Conservation (phyloP, 1,140 invertebrate genomes). For the Polypedilum vanderplanki region DNA sequence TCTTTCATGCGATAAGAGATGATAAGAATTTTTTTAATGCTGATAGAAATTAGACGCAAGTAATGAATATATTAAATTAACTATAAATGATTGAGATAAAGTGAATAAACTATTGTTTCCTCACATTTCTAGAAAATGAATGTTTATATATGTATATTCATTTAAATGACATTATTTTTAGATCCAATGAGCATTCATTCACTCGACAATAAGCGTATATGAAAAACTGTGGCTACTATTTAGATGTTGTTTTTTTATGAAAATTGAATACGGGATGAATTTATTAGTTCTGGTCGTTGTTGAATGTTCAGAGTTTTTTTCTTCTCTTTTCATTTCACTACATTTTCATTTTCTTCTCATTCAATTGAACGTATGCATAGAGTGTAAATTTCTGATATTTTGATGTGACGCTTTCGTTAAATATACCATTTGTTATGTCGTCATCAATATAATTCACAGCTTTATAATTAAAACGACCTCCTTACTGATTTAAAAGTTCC, state of each 20-base stretch:
- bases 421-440: background rate
- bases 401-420: background rate
- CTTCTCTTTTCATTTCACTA: too few species aligned
- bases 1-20: background rate
- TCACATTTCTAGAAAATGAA: background rate
- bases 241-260: conserved; percentile 6
- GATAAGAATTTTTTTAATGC: background rate
- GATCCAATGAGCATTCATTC: conserved; percentile 1
- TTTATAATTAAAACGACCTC: conserved; percentile 3
- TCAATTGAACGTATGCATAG: too few species aligned
- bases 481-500: background rate
- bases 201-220: background rate
- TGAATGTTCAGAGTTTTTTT: too few species aligned
- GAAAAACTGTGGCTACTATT: background rate
- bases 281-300: background rate
- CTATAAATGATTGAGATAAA: too few species aligned
- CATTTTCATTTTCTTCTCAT: too few species aligned
- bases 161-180: conserved; percentile 7
- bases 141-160: background rate
- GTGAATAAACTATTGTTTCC: too few species aligned
- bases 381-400: background rate
- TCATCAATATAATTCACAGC: conserved; percentile 13
- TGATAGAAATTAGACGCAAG: background rate
- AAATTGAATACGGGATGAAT: background rate
- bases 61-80: too few species aligned